phyloP scores from a whole-genome alignment of 2,888 invertebrate genomes.

The Crossocerus cetratus region DNA sequence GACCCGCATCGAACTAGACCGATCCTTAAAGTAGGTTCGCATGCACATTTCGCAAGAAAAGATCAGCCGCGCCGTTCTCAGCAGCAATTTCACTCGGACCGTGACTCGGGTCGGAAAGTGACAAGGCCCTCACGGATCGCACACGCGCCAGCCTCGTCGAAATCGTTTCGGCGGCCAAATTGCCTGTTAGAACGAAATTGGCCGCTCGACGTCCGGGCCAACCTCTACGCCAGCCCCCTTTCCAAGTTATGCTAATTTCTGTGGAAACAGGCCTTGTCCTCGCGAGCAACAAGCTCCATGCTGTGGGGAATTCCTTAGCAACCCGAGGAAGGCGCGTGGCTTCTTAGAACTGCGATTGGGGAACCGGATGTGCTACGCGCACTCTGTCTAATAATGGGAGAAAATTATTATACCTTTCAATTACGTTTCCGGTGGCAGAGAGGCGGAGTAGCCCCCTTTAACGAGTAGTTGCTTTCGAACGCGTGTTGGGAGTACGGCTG shows the following conservation, averaged over 20 bases:
- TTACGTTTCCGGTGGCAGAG: neutral
- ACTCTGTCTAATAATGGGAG: no score
- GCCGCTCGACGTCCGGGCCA: neutral
- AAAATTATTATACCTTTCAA: neutral
- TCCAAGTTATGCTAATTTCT: neutral
- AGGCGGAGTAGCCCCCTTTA: no score
- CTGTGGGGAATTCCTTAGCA: no score
- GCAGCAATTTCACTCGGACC: conserved; percentile 74
- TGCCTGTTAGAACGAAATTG: neutral
- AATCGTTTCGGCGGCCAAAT: conserved; percentile 11
- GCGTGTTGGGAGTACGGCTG: no score
- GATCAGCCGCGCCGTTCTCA: conserved; percentile 42
- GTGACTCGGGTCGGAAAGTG: conserved; percentile 69
- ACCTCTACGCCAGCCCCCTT: neutral
- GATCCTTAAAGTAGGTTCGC: conserved; percentile 59
- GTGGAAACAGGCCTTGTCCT: neutral
- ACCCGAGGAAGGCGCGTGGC: no score
- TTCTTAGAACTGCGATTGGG: no score
- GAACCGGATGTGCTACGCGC: no score
- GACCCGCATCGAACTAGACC: conserved; percentile 67
- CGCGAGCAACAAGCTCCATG: neutral
- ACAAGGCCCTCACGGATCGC: conserved; percentile 10
- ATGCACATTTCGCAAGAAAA: conserved; percentile 63
- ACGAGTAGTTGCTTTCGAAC: no score
- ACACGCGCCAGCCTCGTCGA: neutral